phyloP scores from a whole-genome alignment of 2,797 vertebrate genomes.

The Schizothorax lantsangensis region DNA sequence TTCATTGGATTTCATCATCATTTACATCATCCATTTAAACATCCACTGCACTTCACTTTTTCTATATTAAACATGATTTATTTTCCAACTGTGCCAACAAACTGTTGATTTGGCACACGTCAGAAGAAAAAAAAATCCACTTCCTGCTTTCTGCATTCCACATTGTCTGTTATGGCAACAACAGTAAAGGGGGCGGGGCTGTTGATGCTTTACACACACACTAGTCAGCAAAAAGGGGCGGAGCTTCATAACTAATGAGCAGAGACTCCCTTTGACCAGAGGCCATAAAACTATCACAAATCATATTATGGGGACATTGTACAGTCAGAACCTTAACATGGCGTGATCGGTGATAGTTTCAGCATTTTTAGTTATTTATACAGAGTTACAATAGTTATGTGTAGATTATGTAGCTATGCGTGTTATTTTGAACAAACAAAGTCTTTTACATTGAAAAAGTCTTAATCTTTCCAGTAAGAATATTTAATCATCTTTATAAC shows the following conservation, averaged over 20 bases:
- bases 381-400: not conserved
- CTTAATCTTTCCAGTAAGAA: not conserved
- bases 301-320: not conserved
- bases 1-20: not conserved
- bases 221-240: constrained; percentile 4
- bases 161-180: constrained; percentile 79
- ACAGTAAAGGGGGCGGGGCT: constrained; percentile 32
- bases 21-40: not conserved
- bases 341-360: not conserved
- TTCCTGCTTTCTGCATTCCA: constrained; percentile 69
- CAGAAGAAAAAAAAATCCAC: constrained; percentile 50
- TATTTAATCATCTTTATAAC: not conserved
- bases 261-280: constrained; percentile 12
- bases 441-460: not conserved
- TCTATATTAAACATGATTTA: not conserved
- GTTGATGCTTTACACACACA: constrained; percentile 55
- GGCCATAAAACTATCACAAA: constrained; percentile 19
- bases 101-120: not conserved
- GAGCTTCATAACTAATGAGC: not conserved
- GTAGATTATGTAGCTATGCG: too few species aligned
- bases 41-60: not conserved
- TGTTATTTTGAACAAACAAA: not conserved
- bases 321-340: not conserved
- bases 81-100: not conserved
- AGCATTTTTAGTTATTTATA: not conserved